Conservation (phyloP, 2,113 vertebrate species). For the Hymenochirus boettgeri region DNA sequence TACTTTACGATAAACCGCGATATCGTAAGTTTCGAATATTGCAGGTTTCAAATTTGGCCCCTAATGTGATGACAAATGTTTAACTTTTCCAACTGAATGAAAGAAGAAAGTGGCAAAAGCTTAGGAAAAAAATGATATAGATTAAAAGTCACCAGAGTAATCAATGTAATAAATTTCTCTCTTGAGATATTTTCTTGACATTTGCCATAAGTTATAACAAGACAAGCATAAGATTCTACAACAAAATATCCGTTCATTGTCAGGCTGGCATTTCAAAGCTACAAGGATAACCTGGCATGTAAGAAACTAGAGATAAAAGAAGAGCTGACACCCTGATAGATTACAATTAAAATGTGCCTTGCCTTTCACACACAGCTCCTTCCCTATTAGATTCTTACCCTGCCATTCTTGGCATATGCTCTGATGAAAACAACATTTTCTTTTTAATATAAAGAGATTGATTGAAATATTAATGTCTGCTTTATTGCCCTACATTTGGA, state of each 20-base stretch:
- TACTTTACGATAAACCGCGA: no score
- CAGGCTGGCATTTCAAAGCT: not conserved
- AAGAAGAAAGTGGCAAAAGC: not conserved
- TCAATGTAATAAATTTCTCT: not conserved
- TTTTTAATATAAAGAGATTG: slow-evolving; percentile 19
- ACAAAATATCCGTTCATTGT: not conserved
- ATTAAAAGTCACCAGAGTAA: not conserved
- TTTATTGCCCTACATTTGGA: slow-evolving; percentile 24
- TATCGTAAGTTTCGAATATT: no score
- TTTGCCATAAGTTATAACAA: not conserved
- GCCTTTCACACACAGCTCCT: not conserved
- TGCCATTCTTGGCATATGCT: not conserved
- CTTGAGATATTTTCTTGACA: slow-evolving; percentile 6
- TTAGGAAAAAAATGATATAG: not conserved
- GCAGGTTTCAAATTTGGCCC: no score
- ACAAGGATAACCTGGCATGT: slow-evolving; percentile 4
- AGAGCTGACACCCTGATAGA: slow-evolving; percentile 1
- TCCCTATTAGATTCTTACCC: slow-evolving; percentile 1
- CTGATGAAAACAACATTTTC: slow-evolving; percentile 8
- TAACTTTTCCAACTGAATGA: not conserved
- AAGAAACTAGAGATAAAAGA: not conserved
- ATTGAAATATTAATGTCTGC: slow-evolving; percentile 36
- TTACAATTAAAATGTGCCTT: not conserved
- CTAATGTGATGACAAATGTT: not conserved
- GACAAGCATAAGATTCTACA: slow-evolving; percentile 6